Evolutionary conservation across 2,888 invertebrate species (phyloP), one percentile per base, ranked within the genome.

Genomic region (Drosophila macrospina): DNA sequence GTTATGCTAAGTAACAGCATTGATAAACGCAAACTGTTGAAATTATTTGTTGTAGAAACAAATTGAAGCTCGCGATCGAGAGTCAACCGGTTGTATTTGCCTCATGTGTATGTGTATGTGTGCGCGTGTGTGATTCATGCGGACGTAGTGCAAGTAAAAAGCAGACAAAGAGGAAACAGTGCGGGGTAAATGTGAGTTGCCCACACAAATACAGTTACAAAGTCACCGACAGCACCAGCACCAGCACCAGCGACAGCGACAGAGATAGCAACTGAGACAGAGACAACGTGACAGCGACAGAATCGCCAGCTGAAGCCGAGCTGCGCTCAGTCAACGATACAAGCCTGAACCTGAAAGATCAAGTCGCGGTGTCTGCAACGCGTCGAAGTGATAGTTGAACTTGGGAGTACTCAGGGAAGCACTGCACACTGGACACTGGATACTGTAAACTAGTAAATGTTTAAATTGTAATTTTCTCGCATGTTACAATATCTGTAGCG

Each of bases 261-360:
- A 13, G 16, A 13, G 28, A 7, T 41, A 13, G 24, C 48, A 41
- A 24, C 39, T 24, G 52, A 15, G 24, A 42, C 55, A 41, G 32
- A n/a, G n/a, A 13, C 41, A n/a, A n/a, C n/a, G n/a, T n/a, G n/a
- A n/a, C 55, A 41, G 32, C n/a, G n/a, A 13, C 41, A n/a, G 32
- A 16, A 34, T 34, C 45, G 56, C 32, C 63, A 15, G 10, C 16
- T 30, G 59, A 30, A n/a, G 16, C 45, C 66, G 77, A 74, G 67
- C 74, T 72, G 36, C 68, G 74, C 72, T 87, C 87, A 83, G 83
- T 83, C 82, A 63, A 59, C 75, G 61, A 72, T 56, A 70, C 69
- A 73, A 80, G 78, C 88, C 74, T 78, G 80, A 85, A 86, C 76
- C 81, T 68, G 80, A 65, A 78, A 80, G 85, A 83, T 85, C 85